Evolutionary conservation across 2,888 invertebrate genomes (phyloP), one percentile per base, ranked within the genome.

Genomic region (Thereva nobilitata): DNA sequence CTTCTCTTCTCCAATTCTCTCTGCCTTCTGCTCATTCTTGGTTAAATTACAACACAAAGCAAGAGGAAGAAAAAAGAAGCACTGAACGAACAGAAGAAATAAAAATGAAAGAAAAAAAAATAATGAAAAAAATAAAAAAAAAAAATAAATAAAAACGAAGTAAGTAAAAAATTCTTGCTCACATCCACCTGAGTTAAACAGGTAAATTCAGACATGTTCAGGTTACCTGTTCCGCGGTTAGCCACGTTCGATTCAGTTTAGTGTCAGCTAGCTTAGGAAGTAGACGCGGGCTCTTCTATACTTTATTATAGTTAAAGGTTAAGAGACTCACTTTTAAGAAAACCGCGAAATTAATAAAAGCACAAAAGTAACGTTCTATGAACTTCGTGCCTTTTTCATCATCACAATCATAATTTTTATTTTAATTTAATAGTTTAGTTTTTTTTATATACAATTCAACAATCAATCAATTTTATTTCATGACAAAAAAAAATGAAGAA

Each of bases 221-320:
- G 55, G 65, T 65, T 65, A 65, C 55, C 65, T 65, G 54, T 65
- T 56, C 49, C 55, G 65, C 49, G 65, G 65, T 65, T 65, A 65
- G 65, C 38, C 47, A 65, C 50, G 55, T 55, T 65, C 49, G 49
- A 65, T 55, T 65, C 65, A 65, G 65, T 65, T 65, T 49, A 42
- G 55, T 65, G 65, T 65, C 37, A 65, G 55, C 65, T 44, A 55
- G 47, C 55, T 65, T 45, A 41, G 54, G 47, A 49, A 55, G n/a
- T 55, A 56, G 65, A 35, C 65, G 65, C 34, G 7, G 8, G 12
- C 50, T 47, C 47, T 44, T 8, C 44, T 44, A 2, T 44, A 10
- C 47, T 47, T 47, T 47, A 5, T 8, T 47, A n/a, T 5, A 8
- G n/a, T n/a, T n/a, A 47, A 8, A 5, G 5, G 5, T 12, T 47